A percentile compares a stretch with the other conserved stretches of the same genome.
These are phyloP conservation scores for Pachyseris speciosa DNA, from an alignment of 64 coral and sea anemone species.

Conservation along the genomic window DNA sequence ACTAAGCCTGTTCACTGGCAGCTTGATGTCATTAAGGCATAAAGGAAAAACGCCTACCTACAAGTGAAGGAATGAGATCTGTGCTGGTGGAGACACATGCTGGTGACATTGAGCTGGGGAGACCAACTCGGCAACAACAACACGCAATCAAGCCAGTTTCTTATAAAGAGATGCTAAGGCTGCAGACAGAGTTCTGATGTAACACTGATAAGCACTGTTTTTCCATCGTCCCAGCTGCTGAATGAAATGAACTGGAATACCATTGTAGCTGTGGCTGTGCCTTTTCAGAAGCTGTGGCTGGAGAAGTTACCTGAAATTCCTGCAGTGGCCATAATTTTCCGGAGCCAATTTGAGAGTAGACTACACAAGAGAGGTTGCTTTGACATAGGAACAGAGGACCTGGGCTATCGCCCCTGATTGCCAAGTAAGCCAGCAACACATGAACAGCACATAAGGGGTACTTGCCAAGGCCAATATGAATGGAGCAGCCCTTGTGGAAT, in stretches of 20 bases:
- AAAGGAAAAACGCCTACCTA: no score
- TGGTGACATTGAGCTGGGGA: no score
- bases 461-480: background rate
- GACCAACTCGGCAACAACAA: no score
- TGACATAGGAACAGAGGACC: background rate
- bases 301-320: slow-evolving; percentile 1
- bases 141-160: no score
- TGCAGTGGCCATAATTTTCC: background rate
- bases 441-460: background rate
- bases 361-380: background rate
- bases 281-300: background rate
- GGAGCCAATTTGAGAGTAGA: background rate
- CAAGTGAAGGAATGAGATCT: no score
- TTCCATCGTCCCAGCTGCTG: background rate
- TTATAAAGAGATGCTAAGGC: no score
- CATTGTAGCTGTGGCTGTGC: background rate
- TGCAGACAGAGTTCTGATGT: background rate
- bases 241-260: background rate
- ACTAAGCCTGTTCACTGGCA: no score
- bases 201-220: background rate
- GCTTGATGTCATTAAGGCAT: no score
- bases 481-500: background rate
- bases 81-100: no score
- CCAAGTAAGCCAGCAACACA: background rate
- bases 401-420: background rate